phyloP scores from a whole-genome alignment of 2,797 vertebrate genomes.

The Psittacula derbiana region DNA sequence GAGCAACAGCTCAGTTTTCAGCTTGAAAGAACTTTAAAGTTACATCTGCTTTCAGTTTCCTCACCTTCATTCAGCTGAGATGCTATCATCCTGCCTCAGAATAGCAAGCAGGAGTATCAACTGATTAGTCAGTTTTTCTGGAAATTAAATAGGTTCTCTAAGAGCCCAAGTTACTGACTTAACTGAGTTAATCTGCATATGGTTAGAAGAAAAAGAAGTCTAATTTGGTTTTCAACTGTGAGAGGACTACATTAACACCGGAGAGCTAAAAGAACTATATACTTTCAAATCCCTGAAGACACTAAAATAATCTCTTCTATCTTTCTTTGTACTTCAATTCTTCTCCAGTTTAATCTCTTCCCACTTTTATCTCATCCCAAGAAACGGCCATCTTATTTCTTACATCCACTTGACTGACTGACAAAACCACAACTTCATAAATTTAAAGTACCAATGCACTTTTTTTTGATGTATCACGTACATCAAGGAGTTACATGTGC shows the following conservation, averaged over 20 bases:
- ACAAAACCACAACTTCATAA: background rate
- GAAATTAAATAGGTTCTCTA: background rate
- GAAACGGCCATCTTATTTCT: background rate
- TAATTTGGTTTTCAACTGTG: background rate
- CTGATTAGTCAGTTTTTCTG: background rate
- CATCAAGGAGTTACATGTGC: background rate
- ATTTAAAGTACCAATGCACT: background rate
- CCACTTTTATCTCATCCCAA: background rate
- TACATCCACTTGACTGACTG: background rate
- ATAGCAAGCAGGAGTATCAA: fast-evolving
- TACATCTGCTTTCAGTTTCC: background rate
- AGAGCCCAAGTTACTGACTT: background rate
- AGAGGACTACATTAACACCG: background rate
- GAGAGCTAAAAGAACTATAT: background rate
- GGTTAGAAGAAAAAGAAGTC: background rate
- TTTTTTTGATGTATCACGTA: background rate
- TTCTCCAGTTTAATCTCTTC: background rate
- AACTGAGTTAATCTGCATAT: background rate
- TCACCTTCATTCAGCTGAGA: background rate
- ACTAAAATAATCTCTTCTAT: background rate
- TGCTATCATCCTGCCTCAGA: background rate
- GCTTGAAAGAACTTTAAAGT: background rate
- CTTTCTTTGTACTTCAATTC: background rate
- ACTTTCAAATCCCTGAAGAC: background rate
- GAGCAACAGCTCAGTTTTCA: background rate